Evolutionary conservation across 2,113 vertebrate genomes (phyloP).

Genomic region (Orthonyx spaldingii): DNA sequence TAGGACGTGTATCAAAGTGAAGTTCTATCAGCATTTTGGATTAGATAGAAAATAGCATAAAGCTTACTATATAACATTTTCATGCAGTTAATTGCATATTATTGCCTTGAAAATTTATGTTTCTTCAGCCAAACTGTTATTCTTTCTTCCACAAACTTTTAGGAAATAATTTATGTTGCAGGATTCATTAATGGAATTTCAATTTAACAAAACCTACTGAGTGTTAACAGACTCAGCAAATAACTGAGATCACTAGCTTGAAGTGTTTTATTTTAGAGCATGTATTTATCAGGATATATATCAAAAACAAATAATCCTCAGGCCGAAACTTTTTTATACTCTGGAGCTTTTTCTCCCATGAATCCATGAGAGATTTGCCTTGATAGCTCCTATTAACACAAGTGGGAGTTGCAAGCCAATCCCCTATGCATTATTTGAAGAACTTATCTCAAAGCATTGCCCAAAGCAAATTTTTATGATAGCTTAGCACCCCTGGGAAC

Average conservation of each 20-base stretch:
- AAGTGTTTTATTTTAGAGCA: conserved; percentile 21
- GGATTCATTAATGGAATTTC: background rate
- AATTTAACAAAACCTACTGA: background rate
- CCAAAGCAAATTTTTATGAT: conserved; percentile 58
- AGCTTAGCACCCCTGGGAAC: conserved; percentile 29
- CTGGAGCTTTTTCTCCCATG: conserved; percentile 36
- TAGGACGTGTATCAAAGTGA: background rate
- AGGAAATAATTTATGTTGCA: background rate
- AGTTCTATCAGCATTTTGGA: background rate
- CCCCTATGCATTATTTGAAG: conserved; percentile 41
- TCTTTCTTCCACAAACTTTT: background rate
- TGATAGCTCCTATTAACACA: conserved; percentile 41
- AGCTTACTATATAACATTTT: background rate
- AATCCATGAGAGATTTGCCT: conserved; percentile 34
- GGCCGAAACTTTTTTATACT: background rate
- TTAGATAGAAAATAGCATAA: background rate
- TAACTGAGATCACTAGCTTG: background rate
- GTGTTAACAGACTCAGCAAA: background rate
- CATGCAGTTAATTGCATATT: background rate
- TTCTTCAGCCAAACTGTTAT: background rate
- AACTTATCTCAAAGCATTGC: conserved; percentile 60
- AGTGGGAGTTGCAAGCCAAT: conserved; percentile 46
- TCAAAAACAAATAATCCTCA: conserved; percentile 44
- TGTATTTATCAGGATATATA: conserved; percentile 24
- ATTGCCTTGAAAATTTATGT: background rate